Conservation (phyloP, 2,888 invertebrate species). For the Elegia similella region DNA sequence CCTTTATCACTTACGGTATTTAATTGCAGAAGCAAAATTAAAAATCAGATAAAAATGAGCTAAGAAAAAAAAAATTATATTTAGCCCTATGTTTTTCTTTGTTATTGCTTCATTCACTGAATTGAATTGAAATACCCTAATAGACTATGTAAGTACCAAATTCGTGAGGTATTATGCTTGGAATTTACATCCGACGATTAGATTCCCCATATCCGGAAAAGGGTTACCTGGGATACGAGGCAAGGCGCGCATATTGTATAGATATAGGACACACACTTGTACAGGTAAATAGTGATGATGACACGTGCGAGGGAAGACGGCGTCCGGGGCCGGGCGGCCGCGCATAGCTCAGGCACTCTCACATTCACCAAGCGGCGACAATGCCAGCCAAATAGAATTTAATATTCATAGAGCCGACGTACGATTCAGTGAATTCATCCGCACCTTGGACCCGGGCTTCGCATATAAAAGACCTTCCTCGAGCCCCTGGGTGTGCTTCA, state of each 20-base stretch:
- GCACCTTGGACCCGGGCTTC: constrained; percentile 72
- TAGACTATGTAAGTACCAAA: constrained; percentile 14
- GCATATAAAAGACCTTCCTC: constrained; percentile 75
- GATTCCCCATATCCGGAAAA: neutral
- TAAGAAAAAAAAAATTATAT: too few relatives aligned
- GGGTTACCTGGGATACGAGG: constrained; percentile 4
- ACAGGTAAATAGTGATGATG: constrained; percentile 20
- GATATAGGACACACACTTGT: neutral
- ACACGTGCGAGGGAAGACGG: constrained; percentile 28
- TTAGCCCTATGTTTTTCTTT: too few relatives aligned
- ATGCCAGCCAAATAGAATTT: constrained; percentile 77
- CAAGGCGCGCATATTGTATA: neutral
- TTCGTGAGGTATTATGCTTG: neutral
- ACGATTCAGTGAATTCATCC: constrained; percentile 79
- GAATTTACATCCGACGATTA: constrained; percentile 27
- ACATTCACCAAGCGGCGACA: constrained; percentile 70
- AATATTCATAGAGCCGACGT: constrained; percentile 79
- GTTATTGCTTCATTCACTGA: too few relatives aligned
- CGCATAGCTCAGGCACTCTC: constrained; percentile 44
- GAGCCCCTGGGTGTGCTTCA: constrained; percentile 70
- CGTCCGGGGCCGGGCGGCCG: constrained; percentile 19
- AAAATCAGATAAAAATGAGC: too few relatives aligned
- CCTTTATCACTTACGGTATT: too few relatives aligned
- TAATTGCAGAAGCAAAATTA: too few relatives aligned
- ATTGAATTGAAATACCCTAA: neutral